Evolutionary conservation across 2,888 invertebrate genomes (phyloP).

Genomic region (Melangyna quadrimaculata): DNA sequence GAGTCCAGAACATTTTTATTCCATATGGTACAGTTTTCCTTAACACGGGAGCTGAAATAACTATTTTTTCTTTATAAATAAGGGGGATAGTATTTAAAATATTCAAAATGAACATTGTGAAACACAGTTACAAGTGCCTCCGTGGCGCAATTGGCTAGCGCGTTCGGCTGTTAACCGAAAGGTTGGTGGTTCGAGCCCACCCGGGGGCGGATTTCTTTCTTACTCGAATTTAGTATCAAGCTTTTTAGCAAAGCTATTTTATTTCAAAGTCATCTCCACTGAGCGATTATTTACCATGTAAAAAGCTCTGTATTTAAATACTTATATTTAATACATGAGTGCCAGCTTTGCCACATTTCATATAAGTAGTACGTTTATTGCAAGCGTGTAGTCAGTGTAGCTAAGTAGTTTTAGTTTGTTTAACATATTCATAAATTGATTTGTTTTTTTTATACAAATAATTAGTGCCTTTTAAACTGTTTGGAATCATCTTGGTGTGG

Average conservation of each 20-base stretch:
- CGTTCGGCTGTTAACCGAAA: conserved; percentile 99
- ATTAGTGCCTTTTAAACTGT: neutral
- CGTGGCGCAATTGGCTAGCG: conserved; percentile 98
- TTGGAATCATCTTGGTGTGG: conserved; percentile 77
- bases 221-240: neutral
- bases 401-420: too few relatives aligned
- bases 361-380: too few relatives aligned
- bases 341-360: too few relatives aligned
- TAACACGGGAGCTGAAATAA: too few relatives aligned
- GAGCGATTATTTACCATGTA: neutral
- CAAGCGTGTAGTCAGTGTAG: too few relatives aligned
- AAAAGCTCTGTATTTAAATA: neutral
- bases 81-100: neutral
- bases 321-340: neutral
- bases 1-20: too few relatives aligned
- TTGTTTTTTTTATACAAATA: neutral
- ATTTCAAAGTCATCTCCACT: neutral
- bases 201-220: conserved; percentile 29
- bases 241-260: neutral
- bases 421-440: neutral
- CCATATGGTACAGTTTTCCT: too few relatives aligned
- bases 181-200: conserved; percentile 88
- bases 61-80: too few relatives aligned
- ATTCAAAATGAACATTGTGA: neutral
- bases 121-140: conserved; percentile 74